Percentiles rank a stretch among this genome's conserved stretches.
Conservation (phyloP, 2,113 vertebrate species). For the Setophaga petechia region DNA sequence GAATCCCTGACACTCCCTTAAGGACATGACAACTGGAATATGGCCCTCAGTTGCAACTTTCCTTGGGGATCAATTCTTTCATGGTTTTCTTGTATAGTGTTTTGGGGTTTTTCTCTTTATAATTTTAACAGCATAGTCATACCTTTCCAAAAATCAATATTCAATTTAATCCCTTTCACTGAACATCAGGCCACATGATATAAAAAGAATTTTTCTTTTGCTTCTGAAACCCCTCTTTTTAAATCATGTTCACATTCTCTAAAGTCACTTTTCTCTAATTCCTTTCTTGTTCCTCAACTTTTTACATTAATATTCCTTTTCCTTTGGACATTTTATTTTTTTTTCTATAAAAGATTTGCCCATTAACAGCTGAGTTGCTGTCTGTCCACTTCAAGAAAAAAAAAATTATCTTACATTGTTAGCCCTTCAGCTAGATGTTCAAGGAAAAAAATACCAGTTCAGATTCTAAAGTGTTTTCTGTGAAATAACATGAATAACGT, state of each 20-base stretch:
- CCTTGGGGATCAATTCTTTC: neutral
- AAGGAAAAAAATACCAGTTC: neutral
- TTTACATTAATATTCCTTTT: neutral
- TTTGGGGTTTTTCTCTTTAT: neutral
- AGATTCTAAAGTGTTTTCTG: neutral
- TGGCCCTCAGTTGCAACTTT: neutral
- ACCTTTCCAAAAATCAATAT: slow-evolving; percentile 69
- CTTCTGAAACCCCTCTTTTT: neutral
- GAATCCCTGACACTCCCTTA: neutral
- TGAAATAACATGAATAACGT: neutral
- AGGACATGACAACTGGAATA: neutral
- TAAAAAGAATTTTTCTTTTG: slow-evolving; percentile 50
- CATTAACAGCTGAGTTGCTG: neutral
- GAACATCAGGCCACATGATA: slow-evolving; percentile 31
- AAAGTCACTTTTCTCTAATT: neutral
- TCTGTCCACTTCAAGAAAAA: neutral
- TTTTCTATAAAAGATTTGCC: neutral
- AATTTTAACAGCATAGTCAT: slow-evolving; percentile 49
- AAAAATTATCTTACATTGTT: neutral
- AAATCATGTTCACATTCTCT: neutral
- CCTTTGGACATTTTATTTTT: neutral
- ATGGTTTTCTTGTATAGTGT: neutral
- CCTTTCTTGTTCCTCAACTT: neutral
- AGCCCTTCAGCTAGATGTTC: neutral
- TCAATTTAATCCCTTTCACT: slow-evolving; percentile 57